Conservation (phyloP, 1,140 invertebrate genomes). For the Muscidifurax raptorellus region DNA sequence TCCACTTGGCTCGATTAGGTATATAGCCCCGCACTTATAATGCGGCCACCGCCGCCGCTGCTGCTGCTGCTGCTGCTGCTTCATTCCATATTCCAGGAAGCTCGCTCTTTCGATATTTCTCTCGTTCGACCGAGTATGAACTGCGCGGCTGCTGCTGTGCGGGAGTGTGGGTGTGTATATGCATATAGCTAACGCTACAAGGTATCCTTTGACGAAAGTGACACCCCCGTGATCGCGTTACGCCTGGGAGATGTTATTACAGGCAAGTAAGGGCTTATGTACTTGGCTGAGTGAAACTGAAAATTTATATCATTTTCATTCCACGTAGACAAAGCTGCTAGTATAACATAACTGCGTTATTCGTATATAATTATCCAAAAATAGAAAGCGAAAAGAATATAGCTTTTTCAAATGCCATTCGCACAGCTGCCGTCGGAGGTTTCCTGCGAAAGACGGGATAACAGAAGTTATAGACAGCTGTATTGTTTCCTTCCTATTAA, state of each 20-base stretch:
- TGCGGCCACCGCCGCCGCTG: conserved; percentile 27
- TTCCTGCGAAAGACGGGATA: no score
- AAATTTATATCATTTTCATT: conserved; percentile 45
- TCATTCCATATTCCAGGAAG: conserved; percentile 69
- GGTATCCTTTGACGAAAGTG: conserved; percentile 32
- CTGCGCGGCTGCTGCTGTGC: conserved; percentile 48
- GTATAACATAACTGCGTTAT: no score
- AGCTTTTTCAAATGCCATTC: not conserved
- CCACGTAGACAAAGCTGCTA: no score
- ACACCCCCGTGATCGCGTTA: conserved; percentile 38
- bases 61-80: conserved; percentile 10
- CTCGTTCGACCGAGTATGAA: conserved; percentile 52
- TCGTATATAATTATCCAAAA: no score
- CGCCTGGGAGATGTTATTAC: conserved; percentile 38
- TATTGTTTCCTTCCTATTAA: no score
- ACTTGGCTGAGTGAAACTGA: not conserved
- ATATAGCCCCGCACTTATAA: conserved; percentile 52
- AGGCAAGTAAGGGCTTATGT: conserved; percentile 26
- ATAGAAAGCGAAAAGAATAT: no score
- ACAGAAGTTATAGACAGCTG: no score
- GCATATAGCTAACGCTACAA: not conserved
- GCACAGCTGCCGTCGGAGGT: not conserved
- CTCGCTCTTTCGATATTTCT: conserved; percentile 67
- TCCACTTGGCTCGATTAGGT: conserved; percentile 66
- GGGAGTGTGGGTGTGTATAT: not conserved